Conservation (phyloP, 1,140 invertebrate species). For the Cyclargus thomasi region DNA sequence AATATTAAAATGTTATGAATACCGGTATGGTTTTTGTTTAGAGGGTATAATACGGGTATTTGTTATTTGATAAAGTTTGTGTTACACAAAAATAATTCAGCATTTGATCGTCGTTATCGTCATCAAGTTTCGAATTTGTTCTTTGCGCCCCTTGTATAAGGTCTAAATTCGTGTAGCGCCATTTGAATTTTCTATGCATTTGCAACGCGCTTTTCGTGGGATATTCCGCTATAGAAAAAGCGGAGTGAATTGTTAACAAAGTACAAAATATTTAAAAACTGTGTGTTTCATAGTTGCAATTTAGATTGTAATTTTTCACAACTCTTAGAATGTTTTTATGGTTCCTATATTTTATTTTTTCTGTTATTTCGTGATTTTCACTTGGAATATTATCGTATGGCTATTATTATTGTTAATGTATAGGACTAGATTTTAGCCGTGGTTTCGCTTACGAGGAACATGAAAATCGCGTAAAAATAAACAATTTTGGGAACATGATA, state of each 20-base stretch:
- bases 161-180: neutral
- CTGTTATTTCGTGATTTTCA: too few relatives aligned
- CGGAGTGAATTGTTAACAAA: neutral
- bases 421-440: too few relatives aligned
- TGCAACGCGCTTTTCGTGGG: neutral
- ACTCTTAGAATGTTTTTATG: neutral
- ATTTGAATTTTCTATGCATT: neutral
- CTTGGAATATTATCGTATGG: too few relatives aligned
- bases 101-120: neutral
- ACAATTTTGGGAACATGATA: too few relatives aligned
- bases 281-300: neutral
- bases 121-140: neutral
- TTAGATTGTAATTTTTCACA: constrained; percentile 1
- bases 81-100: neutral
- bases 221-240: neutral
- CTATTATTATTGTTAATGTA: too few relatives aligned
- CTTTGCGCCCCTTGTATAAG: neutral
- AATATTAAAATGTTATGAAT: too few relatives aligned
- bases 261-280: neutral
- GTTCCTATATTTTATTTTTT: too few relatives aligned
- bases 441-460: too few relatives aligned
- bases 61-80: neutral
- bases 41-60: neutral
- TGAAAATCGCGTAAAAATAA: too few relatives aligned
- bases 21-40: neutral